phyloP scores from a whole-genome alignment of 2,888 invertebrate genomes.

The Mythimna loreyi region DNA sequence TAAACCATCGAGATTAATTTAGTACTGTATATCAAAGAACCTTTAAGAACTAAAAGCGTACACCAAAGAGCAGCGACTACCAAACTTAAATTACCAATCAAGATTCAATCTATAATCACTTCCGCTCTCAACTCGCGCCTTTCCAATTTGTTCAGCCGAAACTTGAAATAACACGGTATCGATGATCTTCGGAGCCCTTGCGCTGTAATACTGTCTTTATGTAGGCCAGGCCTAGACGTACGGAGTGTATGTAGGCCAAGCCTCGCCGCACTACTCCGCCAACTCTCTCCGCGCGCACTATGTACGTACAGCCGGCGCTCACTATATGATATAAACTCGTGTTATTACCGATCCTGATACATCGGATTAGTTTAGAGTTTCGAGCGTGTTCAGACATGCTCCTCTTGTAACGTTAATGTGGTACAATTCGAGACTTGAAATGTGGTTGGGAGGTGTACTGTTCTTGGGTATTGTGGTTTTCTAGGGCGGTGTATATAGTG shows the following conservation, averaged over 20 bases:
- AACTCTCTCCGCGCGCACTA: conserved; percentile 4
- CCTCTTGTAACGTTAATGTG: conserved; percentile 58
- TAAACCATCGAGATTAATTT: background rate
- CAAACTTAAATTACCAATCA: background rate
- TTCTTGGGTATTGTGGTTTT: conserved; percentile 33
- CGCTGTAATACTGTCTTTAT: conserved; percentile 51
- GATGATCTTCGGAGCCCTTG: conserved; percentile 56
- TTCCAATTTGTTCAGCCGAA: conserved; percentile 50
- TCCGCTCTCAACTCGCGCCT: conserved; percentile 11
- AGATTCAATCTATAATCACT: conserved; percentile 22
- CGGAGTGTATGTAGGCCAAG: conserved; percentile 9
- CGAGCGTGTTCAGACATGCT: conserved; percentile 33
- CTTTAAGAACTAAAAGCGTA: background rate
- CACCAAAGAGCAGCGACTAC: background rate
- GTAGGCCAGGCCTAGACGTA: conserved; percentile 35
- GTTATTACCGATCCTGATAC: conserved; percentile 58
- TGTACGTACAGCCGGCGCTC: conserved; percentile 25
- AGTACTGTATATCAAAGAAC: background rate
- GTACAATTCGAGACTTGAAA: conserved; percentile 32
- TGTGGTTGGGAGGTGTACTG: conserved; percentile 34
- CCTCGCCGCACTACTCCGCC: conserved; percentile 4
- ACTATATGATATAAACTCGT: conserved; percentile 32
- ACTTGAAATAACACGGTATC: conserved; percentile 62
- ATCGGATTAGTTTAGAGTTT: conserved; percentile 61
- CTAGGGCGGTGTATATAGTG: background rate